These are phyloP conservation scores for Drosophila peninsularis DNA, from an alignment of 2,888 invertebrate genomes.

Conservation along the genomic window DNA sequence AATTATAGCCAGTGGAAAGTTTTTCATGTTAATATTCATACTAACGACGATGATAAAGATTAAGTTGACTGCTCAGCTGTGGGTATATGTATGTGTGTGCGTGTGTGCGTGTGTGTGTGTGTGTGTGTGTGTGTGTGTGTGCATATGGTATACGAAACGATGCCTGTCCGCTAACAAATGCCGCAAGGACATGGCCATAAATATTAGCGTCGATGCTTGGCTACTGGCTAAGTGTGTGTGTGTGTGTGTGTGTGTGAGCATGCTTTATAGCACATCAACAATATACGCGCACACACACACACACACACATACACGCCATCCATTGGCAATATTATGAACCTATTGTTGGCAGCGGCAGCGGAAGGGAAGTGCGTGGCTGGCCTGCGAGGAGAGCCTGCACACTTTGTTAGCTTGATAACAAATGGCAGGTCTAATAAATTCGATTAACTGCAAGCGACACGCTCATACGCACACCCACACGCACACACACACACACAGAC, in stretches of 20 bases:
- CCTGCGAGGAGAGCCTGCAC: conserved; percentile 21
- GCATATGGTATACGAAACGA: conserved; percentile 18
- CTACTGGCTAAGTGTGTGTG: not conserved
- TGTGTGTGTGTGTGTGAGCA: conserved; percentile 7
- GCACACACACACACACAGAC: not conserved
- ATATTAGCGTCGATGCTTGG: conserved; percentile 54
- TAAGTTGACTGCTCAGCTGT: conserved; percentile 26
- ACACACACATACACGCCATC: conserved; percentile 21
- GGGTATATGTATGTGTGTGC: not conserved
- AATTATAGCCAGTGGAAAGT: conserved; percentile 35
- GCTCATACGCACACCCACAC: conserved; percentile 18
- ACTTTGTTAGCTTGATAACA: conserved; percentile 61
- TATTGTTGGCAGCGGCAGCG: conserved; percentile 42
- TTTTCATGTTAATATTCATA: conserved; percentile 33
- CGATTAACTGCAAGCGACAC: conserved; percentile 69
- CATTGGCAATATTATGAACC: conserved; percentile 47
- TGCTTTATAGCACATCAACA: conserved; percentile 5
- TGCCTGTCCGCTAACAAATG: conserved; percentile 42
- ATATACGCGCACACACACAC: conserved; percentile 9
- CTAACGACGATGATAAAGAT: conserved; percentile 48
- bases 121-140: not conserved
- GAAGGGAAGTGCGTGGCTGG: not conserved
- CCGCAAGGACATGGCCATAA: conserved; percentile 56
- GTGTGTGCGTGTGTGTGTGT: not conserved
- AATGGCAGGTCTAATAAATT: conserved; percentile 73